Percentiles rank a stretch among this genome's conserved stretches.
phyloP scores from a whole-genome alignment of 1,140 invertebrate genomes.

The Cyphomyrmex costatus region DNA sequence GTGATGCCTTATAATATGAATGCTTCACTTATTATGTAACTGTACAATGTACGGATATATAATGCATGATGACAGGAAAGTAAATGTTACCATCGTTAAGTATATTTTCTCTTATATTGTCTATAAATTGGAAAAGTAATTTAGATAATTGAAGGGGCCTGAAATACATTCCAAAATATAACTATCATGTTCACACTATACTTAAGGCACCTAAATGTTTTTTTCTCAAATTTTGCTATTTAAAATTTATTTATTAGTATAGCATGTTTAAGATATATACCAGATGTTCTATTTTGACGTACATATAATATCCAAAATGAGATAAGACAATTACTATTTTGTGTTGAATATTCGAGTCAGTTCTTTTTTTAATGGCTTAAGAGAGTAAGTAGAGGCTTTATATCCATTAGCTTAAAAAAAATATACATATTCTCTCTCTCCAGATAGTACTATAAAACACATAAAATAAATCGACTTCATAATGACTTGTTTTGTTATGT shows the following conservation, averaged over 20 bases:
- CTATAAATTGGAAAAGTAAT: slow-evolving; percentile 75
- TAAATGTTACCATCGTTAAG: slow-evolving; percentile 81
- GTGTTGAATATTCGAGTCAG: neutral
- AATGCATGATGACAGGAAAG: slow-evolving; percentile 76
- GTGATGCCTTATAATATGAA: slow-evolving; percentile 65
- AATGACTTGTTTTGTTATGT: neutral
- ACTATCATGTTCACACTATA: slow-evolving; percentile 41
- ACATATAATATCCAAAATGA: neutral
- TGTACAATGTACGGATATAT: slow-evolving; percentile 66
- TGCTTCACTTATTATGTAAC: slow-evolving; percentile 68
- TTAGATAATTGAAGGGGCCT: slow-evolving; percentile 62
- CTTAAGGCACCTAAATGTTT: slow-evolving; percentile 59
- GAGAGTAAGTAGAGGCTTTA: neutral
- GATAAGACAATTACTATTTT: neutral
- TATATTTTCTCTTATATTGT: slow-evolving; percentile 84
- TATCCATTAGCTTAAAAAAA: neutral
- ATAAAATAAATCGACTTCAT: neutral
- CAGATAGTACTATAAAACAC: neutral
- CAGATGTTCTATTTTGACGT: slow-evolving; percentile 42
- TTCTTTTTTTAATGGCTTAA: neutral
- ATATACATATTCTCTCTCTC: neutral
- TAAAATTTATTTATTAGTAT: slow-evolving; percentile 49
- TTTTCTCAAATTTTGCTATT: slow-evolving; percentile 42
- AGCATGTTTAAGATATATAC: slow-evolving; percentile 40
- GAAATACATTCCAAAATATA: slow-evolving; percentile 68